A percentile compares a stretch with the other conserved stretches of the same genome.
Evolutionary conservation across 1,140 invertebrate species (phyloP).

Genomic region (Listronotus oregonensis): DNA sequence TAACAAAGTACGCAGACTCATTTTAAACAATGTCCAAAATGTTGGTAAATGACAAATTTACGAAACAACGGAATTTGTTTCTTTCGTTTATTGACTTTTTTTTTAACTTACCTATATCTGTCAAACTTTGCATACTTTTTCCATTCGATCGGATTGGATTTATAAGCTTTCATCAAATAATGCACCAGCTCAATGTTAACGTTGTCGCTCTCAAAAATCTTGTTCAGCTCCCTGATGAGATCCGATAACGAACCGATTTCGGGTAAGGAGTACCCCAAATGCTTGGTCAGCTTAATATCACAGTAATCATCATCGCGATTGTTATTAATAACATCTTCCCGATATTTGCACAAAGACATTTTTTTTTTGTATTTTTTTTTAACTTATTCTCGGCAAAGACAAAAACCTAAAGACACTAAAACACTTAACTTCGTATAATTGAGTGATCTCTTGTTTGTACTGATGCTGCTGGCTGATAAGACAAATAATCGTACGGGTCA

Average conservation of each 20-base stretch:
- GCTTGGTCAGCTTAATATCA: constrained; percentile 44
- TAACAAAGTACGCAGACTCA: too few species aligned
- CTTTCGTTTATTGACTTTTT: background rate
- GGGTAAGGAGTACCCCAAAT: constrained; percentile 45
- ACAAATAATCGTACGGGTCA: constrained; percentile 3
- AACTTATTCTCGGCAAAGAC: background rate
- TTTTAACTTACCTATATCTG: constrained; percentile 74
- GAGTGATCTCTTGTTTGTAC: background rate
- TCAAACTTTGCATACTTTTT: constrained; percentile 95
- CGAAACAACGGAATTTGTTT: too few species aligned
- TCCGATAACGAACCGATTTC: constrained; percentile 66
- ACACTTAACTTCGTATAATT: too few species aligned
- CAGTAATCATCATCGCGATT: constrained; percentile 34
- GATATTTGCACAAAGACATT: constrained; percentile 42
- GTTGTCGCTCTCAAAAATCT: constrained; percentile 74
- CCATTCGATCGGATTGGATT: constrained; percentile 89
- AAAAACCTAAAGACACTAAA: background rate
- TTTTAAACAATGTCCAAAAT: too few species aligned
- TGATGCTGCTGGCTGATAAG: background rate
- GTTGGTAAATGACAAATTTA: too few species aligned
- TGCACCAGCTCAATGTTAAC: constrained; percentile 90
- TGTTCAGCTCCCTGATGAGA: constrained; percentile 73
- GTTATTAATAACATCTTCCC: constrained; percentile 17
- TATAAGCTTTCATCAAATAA: constrained; percentile 82
- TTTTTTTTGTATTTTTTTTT: background rate